Evolutionary conservation across 2,797 vertebrate species (phyloP), one percentile per base, ranked within the genome.

Genomic region (Triplophysa bombifrons): DNA sequence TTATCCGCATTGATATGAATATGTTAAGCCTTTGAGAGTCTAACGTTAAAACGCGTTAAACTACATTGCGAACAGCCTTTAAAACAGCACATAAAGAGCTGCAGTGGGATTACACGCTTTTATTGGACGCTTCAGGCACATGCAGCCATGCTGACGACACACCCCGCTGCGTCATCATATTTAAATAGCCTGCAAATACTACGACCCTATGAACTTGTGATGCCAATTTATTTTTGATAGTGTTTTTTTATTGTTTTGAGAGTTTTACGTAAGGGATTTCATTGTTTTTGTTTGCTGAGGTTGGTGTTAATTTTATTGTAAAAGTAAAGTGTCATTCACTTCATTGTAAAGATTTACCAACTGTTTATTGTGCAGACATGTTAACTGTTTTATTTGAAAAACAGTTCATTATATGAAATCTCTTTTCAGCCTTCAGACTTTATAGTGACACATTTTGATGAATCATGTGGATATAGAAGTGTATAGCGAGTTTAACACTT

Each of bases 121-220:
- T 50, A 61, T 61, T 61, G 34, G 77, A 67, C 53, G 53, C 41
- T 67, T 6, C 48, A 78, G 63, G 53, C 69, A 64, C 56, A 64
- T 82, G 70, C 63, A 73, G 75, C 64, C 80, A 48, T 74, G 75
- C 65, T 56, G 34, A 66, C 48, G 68, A 61, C 77, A 83, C 82
- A 80, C 82, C 76, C 77, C 82, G 76, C 56, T 56, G 78, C n/a
- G 69, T 72, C 69, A 22, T 46, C 65, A 48, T 25, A 44, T 68
- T 22, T 48, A 48, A 64, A 64, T 38, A 64, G 46, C 34, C 34
- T 41, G 20, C 19, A 55, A 9, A 3, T 8, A 64, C 3, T 12
- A 41, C 10, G 2, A 64, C 8, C 30, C 17, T 41, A n/a, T 38
- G 17, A 38, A 27, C 6, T 61, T 61, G 12, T 30, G 14, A 30